phyloP scores from a whole-genome alignment of 2,888 invertebrate genomes.

The Lathronympha strigana region DNA sequence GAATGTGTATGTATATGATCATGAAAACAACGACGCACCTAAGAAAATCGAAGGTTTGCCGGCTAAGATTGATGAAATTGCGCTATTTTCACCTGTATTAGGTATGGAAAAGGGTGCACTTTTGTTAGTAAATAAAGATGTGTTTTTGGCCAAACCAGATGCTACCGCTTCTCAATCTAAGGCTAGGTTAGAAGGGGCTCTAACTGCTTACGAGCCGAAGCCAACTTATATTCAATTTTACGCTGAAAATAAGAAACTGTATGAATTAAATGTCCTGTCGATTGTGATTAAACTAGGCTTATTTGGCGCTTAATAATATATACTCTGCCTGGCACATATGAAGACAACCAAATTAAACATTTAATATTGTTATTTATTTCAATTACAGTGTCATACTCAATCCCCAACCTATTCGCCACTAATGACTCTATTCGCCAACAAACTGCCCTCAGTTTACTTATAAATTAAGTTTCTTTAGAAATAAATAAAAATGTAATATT shows the following conservation, averaged over 20 bases:
- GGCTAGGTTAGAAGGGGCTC: background rate
- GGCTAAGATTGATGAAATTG: background rate
- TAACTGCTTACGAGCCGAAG: constrained; percentile 22
- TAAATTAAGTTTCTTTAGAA: too few species aligned
- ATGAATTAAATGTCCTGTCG: background rate
- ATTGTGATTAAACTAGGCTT: background rate
- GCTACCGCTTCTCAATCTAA: background rate
- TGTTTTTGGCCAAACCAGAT: constrained; percentile 1
- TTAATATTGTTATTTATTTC: too few species aligned
- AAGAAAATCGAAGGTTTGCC: constrained; percentile 29
- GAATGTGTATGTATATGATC: constrained; percentile 3
- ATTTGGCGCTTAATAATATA: too few species aligned
- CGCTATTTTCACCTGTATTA: background rate
- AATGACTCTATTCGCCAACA: too few species aligned
- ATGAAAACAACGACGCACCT: background rate
- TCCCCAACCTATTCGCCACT: too few species aligned
- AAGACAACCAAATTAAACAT: too few species aligned
- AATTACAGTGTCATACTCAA: too few species aligned
- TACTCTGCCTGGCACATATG: too few species aligned
- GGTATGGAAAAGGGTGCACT: constrained; percentile 5
- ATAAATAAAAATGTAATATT: too few species aligned
- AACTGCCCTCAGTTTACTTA: too few species aligned
- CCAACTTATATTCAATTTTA: constrained; percentile 20
- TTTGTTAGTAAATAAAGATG: background rate
- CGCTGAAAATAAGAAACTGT: constrained; percentile 29